Base-by-base conservation (phyloP, 1,140 invertebrate species). In the Cotesia chilonis region DNA sequence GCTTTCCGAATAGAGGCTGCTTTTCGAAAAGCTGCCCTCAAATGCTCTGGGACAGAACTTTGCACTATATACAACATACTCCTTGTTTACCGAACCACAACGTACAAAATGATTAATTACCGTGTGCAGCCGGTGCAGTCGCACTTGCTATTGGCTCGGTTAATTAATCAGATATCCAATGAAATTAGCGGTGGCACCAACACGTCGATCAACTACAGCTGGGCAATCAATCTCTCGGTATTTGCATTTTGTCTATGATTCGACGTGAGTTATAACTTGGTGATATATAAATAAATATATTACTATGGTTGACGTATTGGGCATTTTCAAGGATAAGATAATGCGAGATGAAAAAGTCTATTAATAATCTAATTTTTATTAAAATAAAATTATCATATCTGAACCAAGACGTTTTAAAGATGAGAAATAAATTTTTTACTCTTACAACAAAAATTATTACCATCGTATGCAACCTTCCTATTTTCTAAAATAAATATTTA, bases 81-180 rank as follows among this genome's bases (percentile, higher is more conserved):
- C 78, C 77, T 78, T 79, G 81, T 83, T 83, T 81, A 79, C 75
- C 78, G 51, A 20, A 52, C 59, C 37, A 10, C 41, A 17, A 12
- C 51, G 35, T 35, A 54, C 54, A 10, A 59, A 57, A 61, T 72
- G 54, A 72, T 71, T 75, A 72, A 75, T 71, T 60, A 72, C 28
- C 57, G 36, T 59, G 14, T 54, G 73, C 54, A 36, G 14, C 41
- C 28, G 3, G 73, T 65, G 70, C 78, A 70, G 60, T 65, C 68
- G 74, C 75, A 73, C 64, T 72, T 71, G 59, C 60, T 71, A 76
- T 71, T 78, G 74, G 61, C 37, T 41, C 60, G 79, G 83, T 85
- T 86, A 85, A 86, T 87, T 85, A 85, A 85, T 86, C 84, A 85
- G 86, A 87, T 87, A 86, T 83, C 82, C 77, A 63, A 69, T 74